phyloP scores from a whole-genome alignment of 2,797 vertebrate species.

The Notoglanidium macrostoma region DNA sequence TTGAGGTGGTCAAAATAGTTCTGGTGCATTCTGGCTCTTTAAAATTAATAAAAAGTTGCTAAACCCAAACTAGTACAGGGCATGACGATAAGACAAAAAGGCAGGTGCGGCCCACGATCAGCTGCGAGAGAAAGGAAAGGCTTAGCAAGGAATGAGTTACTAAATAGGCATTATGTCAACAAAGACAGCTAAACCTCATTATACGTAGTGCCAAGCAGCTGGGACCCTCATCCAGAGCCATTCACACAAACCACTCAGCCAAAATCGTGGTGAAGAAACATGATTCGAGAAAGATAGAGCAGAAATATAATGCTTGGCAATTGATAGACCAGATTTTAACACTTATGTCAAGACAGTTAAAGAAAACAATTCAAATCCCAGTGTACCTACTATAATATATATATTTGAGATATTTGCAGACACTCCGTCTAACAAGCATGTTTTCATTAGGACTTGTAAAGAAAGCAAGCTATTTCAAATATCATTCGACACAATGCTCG shows the following conservation, averaged over 20 bases:
- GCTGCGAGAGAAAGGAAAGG: constrained; percentile 27
- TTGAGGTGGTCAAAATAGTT: neutral
- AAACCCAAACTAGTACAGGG: neutral
- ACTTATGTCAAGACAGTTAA: neutral
- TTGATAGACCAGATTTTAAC: neutral
- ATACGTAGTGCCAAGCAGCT: constrained; percentile 48
- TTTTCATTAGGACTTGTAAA: neutral
- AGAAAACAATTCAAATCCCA: neutral
- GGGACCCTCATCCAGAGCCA: constrained; percentile 31
- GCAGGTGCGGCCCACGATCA: constrained; percentile 37
- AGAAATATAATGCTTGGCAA: constrained; percentile 20
- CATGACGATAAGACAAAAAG: constrained; percentile 33
- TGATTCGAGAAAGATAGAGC: neutral
- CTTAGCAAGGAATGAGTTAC: constrained; percentile 43
- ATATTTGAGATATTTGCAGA: neutral
- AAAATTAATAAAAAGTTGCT: neutral
- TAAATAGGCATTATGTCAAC: constrained; percentile 54
- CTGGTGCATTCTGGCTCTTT: neutral
- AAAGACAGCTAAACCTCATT: constrained; percentile 55
- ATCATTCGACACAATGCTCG: neutral
- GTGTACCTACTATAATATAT: neutral
- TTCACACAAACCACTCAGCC: constrained; percentile 29
- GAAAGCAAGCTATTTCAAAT: neutral
- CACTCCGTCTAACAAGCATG: neutral
- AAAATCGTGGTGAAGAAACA: constrained; percentile 5